A percentile compares a stretch with the other conserved stretches of the same genome.
These are phyloP conservation scores for Acromyrmex heyeri DNA, from an alignment of 1,140 invertebrate genomes.

Conservation along the genomic window DNA sequence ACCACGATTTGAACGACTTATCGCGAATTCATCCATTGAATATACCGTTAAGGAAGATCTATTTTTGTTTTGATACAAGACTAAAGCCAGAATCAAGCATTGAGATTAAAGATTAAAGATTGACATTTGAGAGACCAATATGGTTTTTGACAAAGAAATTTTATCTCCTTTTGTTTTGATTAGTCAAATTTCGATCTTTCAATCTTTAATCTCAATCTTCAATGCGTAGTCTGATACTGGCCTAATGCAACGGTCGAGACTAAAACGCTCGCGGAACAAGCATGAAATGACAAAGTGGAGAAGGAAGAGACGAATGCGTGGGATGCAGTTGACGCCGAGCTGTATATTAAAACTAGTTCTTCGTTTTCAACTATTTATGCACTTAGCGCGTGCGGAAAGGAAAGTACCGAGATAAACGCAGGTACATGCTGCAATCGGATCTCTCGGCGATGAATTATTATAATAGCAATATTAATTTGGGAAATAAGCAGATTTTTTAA, in stretches of 20 bases:
- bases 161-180: too few species aligned
- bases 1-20: background rate
- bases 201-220: too few species aligned
- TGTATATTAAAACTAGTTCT: constrained; percentile 60
- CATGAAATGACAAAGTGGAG: constrained; percentile 45
- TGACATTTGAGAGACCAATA: too few species aligned
- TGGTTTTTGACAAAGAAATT: too few species aligned
- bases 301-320: constrained; percentile 42
- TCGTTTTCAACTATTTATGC: constrained; percentile 60
- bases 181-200: too few species aligned
- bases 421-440: background rate
- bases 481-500: background rate
- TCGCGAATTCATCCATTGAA: background rate
- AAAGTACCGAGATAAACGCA: background rate
- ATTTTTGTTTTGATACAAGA: constrained; percentile 44
- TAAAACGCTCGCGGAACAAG: background rate
- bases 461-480: background rate
- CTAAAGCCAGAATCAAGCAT: background rate
- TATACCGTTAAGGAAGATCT: constrained; percentile 25
- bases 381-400: background rate
- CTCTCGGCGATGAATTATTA: constrained; percentile 15
- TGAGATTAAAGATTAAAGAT: too few species aligned
- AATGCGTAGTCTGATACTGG: too few species aligned
- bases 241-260: constrained; percentile 26
- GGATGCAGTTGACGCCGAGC: constrained; percentile 31